These are phyloP conservation scores for Serranus cabrilla DNA, from an alignment of 2,797 vertebrate genomes.

Conservation along the genomic window DNA sequence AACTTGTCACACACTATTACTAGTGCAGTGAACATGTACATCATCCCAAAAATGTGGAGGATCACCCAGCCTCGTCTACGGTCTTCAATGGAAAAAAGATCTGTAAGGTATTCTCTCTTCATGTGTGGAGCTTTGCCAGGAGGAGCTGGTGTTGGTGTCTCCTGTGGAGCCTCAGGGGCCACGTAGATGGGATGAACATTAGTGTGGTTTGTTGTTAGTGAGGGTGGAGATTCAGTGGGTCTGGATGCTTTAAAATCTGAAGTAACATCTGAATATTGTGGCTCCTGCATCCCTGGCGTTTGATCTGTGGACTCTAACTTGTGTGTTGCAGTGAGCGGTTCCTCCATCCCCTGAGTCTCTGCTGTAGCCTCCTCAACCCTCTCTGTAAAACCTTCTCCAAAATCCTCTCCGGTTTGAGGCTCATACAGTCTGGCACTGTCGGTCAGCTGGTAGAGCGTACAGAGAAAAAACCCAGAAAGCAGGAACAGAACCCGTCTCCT, in stretches of 20 bases:
- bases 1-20: constrained; percentile 97
- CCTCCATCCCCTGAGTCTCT: constrained; percentile 67
- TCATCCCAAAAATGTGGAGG: constrained; percentile 94
- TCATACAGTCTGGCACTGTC: constrained; percentile 83
- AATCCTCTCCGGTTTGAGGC: constrained; percentile 71
- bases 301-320: constrained; percentile 64
- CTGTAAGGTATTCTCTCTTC: constrained; percentile 92
- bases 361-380: constrained; percentile 54
- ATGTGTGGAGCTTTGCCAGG: constrained; percentile 70
- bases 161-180: constrained; percentile 81
- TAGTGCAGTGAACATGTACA: constrained; percentile 96
- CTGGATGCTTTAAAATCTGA: constrained; percentile 46
- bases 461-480: constrained; percentile 85
- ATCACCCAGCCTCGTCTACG: constrained; percentile 92
- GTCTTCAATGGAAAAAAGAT: constrained; percentile 93
- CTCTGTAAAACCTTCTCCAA: constrained; percentile 70
- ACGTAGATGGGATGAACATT: constrained; percentile 89
- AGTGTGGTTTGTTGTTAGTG: constrained; percentile 80
- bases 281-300: constrained; percentile 40
- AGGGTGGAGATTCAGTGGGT: constrained; percentile 46
- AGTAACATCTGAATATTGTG: constrained; percentile 35
- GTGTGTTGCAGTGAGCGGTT: constrained; percentile 52
- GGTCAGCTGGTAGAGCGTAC: constrained; percentile 89
- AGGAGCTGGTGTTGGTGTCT: constrained; percentile 50
- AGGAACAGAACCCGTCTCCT: constrained; percentile 90